Evolutionary conservation across 2,888 invertebrate genomes (phyloP).

Genomic region (Endotricha flammealis): DNA sequence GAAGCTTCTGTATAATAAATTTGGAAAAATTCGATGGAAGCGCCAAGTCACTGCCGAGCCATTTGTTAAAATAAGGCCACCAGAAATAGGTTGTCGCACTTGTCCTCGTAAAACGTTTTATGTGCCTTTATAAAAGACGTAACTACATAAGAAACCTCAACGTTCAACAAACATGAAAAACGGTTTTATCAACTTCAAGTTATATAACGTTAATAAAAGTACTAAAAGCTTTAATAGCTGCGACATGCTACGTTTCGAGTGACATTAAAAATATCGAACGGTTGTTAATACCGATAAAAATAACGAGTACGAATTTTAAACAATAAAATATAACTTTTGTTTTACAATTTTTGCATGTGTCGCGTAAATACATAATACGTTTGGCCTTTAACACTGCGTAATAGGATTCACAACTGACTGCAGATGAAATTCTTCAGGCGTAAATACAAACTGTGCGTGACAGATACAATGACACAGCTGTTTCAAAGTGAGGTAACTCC

Average conservation of each 20-base stretch:
- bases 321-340: too few relatives aligned
- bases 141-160: constrained; percentile 2
- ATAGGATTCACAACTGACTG: neutral
- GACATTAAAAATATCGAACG: too few relatives aligned
- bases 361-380: neutral
- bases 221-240: neutral
- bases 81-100: constrained; percentile 11
- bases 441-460: constrained; percentile 5
- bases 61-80: constrained; percentile 38
- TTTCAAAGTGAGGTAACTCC: constrained; percentile 10
- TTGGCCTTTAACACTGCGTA: neutral
- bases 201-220: neutral
- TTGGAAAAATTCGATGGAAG: constrained; percentile 25
- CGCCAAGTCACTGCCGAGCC: constrained; percentile 32
- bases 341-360: neutral
- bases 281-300: too few relatives aligned
- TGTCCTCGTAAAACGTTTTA: constrained; percentile 13
- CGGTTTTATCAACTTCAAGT: neutral
- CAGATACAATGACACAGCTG: constrained; percentile 13
- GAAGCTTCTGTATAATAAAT: constrained; percentile 33
- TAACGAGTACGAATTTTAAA: too few relatives aligned
- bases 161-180: constrained; percentile 1
- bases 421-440: neutral
- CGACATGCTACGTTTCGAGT: too few relatives aligned
- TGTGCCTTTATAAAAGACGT: constrained; percentile 8